phyloP scores from a whole-genome alignment of 2,888 invertebrate species.

The Lutraria lutraria region DNA sequence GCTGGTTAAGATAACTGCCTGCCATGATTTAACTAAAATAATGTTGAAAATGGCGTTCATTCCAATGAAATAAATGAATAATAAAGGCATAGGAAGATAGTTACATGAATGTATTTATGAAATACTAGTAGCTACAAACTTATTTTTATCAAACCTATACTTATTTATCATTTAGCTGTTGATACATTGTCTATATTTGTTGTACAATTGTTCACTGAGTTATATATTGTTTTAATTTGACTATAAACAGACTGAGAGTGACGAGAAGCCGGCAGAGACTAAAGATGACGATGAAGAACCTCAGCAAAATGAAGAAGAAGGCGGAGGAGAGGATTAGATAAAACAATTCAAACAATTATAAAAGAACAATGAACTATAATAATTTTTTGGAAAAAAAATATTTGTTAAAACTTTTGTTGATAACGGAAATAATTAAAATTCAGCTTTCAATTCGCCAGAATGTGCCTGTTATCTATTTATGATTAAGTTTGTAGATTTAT shows the following conservation, averaged over 20 bases:
- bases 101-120: too few relatives aligned
- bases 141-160: too few relatives aligned
- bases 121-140: too few relatives aligned
- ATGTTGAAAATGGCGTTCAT: too few relatives aligned
- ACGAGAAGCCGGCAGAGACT: slow-evolving; percentile 60
- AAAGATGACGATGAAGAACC: slow-evolving; percentile 62
- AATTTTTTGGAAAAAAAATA: slow-evolving; percentile 1
- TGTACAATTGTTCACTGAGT: not conserved
- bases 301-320: slow-evolving; percentile 65
- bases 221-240: not conserved
- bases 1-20: too few relatives aligned
- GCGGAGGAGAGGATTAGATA: slow-evolving; percentile 60
- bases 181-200: too few relatives aligned
- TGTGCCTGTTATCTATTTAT: not conserved
- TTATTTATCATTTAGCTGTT: too few relatives aligned
- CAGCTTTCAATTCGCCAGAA: not conserved
- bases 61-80: too few relatives aligned
- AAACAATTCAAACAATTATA: not conserved
- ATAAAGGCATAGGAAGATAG: too few relatives aligned
- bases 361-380: not conserved
- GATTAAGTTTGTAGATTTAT: not conserved
- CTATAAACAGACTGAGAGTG: slow-evolving; percentile 56
- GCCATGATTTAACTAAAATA: too few relatives aligned
- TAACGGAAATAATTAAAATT: not conserved
- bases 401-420: slow-evolving; percentile 12